These are phyloP conservation scores for Dipodomys merriami DNA, from an alignment of 2,113 vertebrate species.

Conservation along the genomic window DNA sequence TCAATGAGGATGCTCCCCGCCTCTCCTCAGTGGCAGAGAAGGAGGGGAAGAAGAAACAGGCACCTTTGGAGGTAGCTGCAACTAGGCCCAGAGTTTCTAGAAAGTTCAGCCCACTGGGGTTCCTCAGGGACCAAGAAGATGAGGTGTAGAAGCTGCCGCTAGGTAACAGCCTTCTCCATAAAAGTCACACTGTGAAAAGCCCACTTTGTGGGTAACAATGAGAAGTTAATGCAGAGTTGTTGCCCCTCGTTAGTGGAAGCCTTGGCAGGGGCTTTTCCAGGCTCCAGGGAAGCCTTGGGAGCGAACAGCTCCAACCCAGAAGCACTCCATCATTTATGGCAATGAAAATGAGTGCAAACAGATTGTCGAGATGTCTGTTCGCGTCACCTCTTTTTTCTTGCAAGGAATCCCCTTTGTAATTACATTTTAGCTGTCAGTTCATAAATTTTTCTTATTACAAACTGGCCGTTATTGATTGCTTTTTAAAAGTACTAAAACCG, in stretches of 20 bases:
- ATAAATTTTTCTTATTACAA: slow-evolving; percentile 89
- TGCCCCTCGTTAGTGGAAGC: slow-evolving; percentile 78
- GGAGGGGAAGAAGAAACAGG: neutral
- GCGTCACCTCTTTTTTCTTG: slow-evolving; percentile 88
- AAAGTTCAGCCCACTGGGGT: neutral
- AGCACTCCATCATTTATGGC: slow-evolving; percentile 86
- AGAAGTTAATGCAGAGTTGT: slow-evolving; percentile 78
- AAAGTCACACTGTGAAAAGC: slow-evolving; percentile 79
- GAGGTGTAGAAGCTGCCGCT: slow-evolving; percentile 69
- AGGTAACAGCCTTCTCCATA: slow-evolving; percentile 64
- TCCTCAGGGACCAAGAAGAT: slow-evolving; percentile 59
- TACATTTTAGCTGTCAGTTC: slow-evolving; percentile 88
- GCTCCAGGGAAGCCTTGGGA: slow-evolving; percentile 80
- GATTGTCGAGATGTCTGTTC: slow-evolving; percentile 87
- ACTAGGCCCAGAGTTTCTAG: neutral
- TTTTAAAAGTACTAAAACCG: slow-evolving; percentile 89
- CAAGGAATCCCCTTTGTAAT: slow-evolving; percentile 84
- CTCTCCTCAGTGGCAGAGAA: neutral
- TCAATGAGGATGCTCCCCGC: neutral
- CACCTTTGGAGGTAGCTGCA: neutral
- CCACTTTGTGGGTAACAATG: slow-evolving; percentile 74
- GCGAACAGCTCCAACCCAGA: slow-evolving; percentile 67
- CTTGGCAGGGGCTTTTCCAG: slow-evolving; percentile 83
- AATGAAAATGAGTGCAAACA: slow-evolving; percentile 88
- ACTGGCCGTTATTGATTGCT: slow-evolving; percentile 87